A percentile compares a stretch with the other conserved stretches of the same genome.
phyloP scores from a whole-genome alignment of 35 echinoderm and acorn worm species.

The Amphiura filiformis region DNA sequence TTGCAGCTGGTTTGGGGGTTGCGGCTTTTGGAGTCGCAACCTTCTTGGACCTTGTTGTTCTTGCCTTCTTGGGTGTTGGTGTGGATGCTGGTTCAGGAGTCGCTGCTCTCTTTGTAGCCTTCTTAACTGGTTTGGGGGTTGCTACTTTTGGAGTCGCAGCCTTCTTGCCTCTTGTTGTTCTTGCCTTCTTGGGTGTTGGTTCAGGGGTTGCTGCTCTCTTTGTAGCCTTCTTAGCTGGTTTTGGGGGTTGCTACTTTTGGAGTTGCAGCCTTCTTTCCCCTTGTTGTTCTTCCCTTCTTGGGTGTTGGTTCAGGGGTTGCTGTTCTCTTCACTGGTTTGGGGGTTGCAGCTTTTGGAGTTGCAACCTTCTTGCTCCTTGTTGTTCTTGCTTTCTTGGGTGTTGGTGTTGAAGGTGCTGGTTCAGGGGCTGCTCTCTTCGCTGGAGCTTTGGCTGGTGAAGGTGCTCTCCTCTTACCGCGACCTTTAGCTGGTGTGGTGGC shows the following conservation, averaged over 20 bases:
- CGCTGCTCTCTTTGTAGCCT: not conserved
- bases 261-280: constrained; percentile 48
- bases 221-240: not conserved
- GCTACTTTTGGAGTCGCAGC: constrained; percentile 18
- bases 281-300: constrained; percentile 29
- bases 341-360: not conserved
- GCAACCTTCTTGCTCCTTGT: constrained; percentile 20
- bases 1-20: constrained; percentile 20
- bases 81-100: constrained; percentile 5
- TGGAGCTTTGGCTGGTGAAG: too few relatives aligned
- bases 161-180: constrained; percentile 20
- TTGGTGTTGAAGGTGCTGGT: not conserved
- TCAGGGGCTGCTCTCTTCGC: constrained; percentile 23
- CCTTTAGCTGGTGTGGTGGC: constrained; percentile 17
- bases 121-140: not conserved
- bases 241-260: constrained; percentile 25
- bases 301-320: too few relatives aligned
- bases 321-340: not conserved
- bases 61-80: constrained; percentile 35
- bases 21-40: constrained; percentile 8
- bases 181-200: constrained; percentile 36
- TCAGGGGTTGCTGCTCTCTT: not conserved
- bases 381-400: constrained; percentile 42
- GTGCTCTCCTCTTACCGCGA: too few relatives aligned
- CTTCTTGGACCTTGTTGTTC: constrained; percentile 47